Conservation (phyloP, 2,797 vertebrate species). For the Sebastiscus albofasciatus region DNA sequence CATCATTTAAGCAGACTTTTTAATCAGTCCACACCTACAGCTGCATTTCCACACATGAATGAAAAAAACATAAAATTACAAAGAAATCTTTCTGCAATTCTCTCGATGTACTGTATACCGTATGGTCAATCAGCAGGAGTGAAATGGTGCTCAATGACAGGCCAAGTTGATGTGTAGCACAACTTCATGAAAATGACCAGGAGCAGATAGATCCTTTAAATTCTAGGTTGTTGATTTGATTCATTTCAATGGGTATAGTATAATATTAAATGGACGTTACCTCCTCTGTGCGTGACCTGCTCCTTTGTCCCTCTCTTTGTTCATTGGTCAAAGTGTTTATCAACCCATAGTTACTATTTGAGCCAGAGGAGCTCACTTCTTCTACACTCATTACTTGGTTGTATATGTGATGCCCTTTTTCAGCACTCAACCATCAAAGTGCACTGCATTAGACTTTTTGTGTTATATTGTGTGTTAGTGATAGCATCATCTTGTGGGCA, state of each 20-base stretch:
- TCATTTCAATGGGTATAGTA: neutral
- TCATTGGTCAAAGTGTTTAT: constrained; percentile 8
- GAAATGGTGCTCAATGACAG: neutral
- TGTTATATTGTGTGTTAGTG: constrained; percentile 53
- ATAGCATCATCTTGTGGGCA: constrained; percentile 74
- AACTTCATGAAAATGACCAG: neutral
- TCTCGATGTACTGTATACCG: neutral
- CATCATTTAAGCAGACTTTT: neutral
- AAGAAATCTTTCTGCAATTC: neutral
- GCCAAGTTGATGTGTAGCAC: neutral
- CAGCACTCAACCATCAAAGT: neutral
- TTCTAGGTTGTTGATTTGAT: neutral
- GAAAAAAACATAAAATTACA: neutral
- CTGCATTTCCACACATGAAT: neutral
- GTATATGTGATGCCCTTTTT: neutral
- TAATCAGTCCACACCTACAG: neutral
- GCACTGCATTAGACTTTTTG: constrained; percentile 23
- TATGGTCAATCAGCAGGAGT: neutral
- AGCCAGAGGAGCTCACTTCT: neutral
- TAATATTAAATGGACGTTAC: neutral
- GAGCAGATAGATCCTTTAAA: neutral
- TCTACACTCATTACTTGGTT: neutral
- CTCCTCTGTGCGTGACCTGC: neutral
- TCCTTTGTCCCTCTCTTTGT: neutral
- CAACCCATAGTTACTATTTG: neutral